These are phyloP conservation scores for Calcarius ornatus DNA, from an alignment of 2,113 vertebrate genomes.

Conservation along the genomic window DNA sequence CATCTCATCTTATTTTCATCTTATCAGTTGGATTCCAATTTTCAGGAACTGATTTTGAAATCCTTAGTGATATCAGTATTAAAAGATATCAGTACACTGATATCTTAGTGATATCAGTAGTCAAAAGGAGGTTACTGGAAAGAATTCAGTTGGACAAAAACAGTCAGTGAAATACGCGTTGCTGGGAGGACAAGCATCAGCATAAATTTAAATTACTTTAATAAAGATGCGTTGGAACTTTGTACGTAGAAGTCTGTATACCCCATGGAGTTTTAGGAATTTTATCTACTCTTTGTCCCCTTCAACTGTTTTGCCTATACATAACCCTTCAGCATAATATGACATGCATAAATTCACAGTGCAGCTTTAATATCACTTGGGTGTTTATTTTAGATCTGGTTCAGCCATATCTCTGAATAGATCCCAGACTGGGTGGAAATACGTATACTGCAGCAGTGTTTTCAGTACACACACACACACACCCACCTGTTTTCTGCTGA, in stretches of 20 bases:
- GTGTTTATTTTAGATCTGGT: not conserved
- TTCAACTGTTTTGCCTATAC: not conserved
- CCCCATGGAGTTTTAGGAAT: not conserved
- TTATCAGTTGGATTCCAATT: not conserved
- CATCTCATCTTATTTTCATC: not conserved
- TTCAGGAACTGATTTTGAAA: not conserved
- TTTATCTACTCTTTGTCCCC: not conserved
- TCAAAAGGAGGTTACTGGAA: not conserved
- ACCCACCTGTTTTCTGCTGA: not conserved
- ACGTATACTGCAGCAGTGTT: not conserved
- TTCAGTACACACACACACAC: not conserved
- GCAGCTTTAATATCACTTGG: not conserved
- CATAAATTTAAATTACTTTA: not conserved
- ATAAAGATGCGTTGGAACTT: not conserved
- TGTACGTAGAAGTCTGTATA: not conserved
- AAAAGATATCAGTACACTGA: too few species aligned
- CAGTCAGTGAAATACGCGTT: not conserved
- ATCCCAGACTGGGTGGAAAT: not conserved
- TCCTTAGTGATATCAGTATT: not conserved
- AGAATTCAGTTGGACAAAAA: not conserved
- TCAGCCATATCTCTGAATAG: not conserved
- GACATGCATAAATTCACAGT: not conserved
- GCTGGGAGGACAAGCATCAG: not conserved
- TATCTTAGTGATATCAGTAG: not conserved
- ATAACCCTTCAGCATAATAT: not conserved